phyloP scores from a whole-genome alignment of 2,888 invertebrate genomes.

The Polyommatus icarus region DNA sequence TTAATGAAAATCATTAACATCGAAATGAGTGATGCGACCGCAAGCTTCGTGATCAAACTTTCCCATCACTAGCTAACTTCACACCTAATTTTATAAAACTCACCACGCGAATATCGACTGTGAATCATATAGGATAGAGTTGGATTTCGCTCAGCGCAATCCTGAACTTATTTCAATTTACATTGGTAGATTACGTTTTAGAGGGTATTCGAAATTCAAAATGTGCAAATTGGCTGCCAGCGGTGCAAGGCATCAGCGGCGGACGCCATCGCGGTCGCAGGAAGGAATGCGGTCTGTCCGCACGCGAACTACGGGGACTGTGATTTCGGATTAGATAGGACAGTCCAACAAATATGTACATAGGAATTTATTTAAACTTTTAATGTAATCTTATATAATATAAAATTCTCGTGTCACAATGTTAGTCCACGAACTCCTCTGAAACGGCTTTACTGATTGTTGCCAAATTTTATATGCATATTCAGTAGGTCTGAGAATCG shows the following conservation, averaged over 20 bases:
- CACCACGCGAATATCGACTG: conserved; percentile 14
- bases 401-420: too few species aligned
- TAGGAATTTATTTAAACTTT: too few species aligned
- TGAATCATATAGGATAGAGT: background rate
- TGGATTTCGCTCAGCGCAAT: conserved; percentile 8
- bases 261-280: conserved; percentile 39
- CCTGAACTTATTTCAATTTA: conserved; percentile 25
- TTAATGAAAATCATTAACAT: conserved; percentile 39
- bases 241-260: conserved; percentile 37
- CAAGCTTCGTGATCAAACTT: conserved; percentile 41
- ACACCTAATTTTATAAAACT: conserved; percentile 33
- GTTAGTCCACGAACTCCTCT: too few species aligned
- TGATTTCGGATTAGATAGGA: conserved; percentile 21
- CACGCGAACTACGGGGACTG: conserved; percentile 40
- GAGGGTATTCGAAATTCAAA: conserved; percentile 42
- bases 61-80: conserved; percentile 35
- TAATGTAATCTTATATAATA: too few species aligned
- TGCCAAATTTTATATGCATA: too few species aligned
- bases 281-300: conserved; percentile 39
- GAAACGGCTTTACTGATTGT: too few species aligned
- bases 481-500: too few species aligned
- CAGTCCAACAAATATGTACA: background rate
- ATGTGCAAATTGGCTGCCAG: conserved; percentile 45
- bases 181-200: conserved; percentile 29
- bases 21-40: conserved; percentile 43